A percentile compares a stretch with the other conserved stretches of the same genome.
Evolutionary conservation across 2,113 vertebrate species (phyloP).

Genomic region (Gopherus evgoodei): DNA sequence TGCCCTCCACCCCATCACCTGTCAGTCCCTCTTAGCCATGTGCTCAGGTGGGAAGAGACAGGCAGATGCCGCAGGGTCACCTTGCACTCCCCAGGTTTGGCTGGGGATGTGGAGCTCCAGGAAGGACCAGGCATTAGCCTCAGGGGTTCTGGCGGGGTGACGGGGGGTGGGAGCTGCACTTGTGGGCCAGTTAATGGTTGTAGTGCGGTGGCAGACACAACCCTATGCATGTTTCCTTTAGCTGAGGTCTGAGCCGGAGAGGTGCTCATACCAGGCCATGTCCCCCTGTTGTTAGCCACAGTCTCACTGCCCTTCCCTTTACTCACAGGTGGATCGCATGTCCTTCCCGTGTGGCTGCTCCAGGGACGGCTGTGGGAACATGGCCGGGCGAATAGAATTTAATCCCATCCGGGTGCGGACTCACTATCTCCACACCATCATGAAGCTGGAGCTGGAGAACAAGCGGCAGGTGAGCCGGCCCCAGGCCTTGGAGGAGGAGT

Average conservation of each 20-base stretch:
- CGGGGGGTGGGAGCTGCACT: neutral
- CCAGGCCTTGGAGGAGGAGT: constrained; percentile 56
- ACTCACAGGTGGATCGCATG: constrained; percentile 93
- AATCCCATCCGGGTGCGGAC: constrained; percentile 96
- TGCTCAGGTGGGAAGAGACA: neutral
- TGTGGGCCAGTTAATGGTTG: neutral
- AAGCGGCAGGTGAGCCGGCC: constrained; percentile 78
- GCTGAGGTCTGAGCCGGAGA: neutral
- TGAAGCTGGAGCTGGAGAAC: constrained; percentile 96
- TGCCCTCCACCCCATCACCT: neutral
- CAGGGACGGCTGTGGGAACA: constrained; percentile 93
- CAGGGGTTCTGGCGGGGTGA: neutral
- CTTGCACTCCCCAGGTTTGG: neutral
- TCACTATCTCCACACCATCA: constrained; percentile 98
- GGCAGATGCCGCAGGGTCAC: neutral
- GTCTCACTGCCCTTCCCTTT: neutral
- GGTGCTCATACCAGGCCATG: neutral
- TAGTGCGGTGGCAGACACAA: neutral
- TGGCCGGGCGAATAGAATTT: constrained; percentile 94
- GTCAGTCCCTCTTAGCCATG: too few species aligned
- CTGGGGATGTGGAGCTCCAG: neutral
- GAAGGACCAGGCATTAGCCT: rapidly evolving
- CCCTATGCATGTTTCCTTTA: neutral
- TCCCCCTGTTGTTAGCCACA: neutral
- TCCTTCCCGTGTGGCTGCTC: constrained; percentile 98